phyloP scores from a whole-genome alignment of 1,140 invertebrate genomes.

The Theocolax elegans region DNA sequence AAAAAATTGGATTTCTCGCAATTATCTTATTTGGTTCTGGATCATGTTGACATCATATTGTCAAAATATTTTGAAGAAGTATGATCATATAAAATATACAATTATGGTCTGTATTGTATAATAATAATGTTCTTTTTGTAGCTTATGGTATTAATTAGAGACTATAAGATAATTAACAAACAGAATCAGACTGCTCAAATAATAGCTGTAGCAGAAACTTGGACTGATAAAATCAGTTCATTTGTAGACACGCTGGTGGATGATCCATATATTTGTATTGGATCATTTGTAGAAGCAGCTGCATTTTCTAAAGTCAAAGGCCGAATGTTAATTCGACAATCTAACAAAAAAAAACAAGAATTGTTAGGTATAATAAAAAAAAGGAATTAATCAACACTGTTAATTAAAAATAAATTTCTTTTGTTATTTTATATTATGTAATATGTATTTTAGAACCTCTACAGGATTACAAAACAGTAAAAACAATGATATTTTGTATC shows the following conservation, averaged over 20 bases:
- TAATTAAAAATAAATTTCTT: not conserved
- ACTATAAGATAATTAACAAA: slow-evolving; percentile 51
- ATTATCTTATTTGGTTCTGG: slow-evolving; percentile 57
- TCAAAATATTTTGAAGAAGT: slow-evolving; percentile 58
- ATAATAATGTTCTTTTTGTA: slow-evolving; percentile 20
- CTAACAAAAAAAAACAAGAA: slow-evolving; percentile 47
- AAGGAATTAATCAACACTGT: not conserved
- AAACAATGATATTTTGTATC: slow-evolving; percentile 58
- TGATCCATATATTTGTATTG: slow-evolving; percentile 60
- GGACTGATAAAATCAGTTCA: slow-evolving; percentile 51
- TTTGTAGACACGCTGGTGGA: slow-evolving; percentile 48
- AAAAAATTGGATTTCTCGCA: slow-evolving; percentile 52
- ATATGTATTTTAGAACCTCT: not conserved
- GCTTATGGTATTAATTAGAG: slow-evolving; percentile 47
- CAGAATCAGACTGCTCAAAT: slow-evolving; percentile 52
- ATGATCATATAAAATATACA: too few species aligned
- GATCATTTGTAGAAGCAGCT: slow-evolving; percentile 63
- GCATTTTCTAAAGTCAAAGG: slow-evolving; percentile 53
- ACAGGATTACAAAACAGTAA: slow-evolving; percentile 34
- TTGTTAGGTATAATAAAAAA: slow-evolving; percentile 47
- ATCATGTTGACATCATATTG: slow-evolving; percentile 60
- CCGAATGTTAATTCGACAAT: slow-evolving; percentile 45
- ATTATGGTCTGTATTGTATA: too few species aligned
- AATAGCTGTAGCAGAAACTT: slow-evolving; percentile 52
- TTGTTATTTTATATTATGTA: not conserved